These are phyloP conservation scores for Cliona cf. orientalis DNA, from an alignment of 37 sponge, comb jelly and placozoan genomes.

Conservation along the genomic window DNA sequence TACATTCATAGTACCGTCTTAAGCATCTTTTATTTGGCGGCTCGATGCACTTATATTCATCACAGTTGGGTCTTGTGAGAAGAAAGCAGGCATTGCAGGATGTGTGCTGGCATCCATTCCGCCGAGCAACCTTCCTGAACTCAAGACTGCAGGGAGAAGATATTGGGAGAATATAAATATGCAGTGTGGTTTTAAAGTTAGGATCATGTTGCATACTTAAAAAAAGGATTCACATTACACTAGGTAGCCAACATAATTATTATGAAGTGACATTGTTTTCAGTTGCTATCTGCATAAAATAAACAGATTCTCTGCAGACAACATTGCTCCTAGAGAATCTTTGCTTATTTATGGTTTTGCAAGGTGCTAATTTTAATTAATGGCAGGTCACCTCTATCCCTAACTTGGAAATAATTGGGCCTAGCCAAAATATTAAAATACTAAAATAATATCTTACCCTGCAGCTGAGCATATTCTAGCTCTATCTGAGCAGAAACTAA, in stretches of 20 bases:
- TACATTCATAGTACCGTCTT: constrained; percentile 28
- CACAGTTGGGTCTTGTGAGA: constrained; percentile 22
- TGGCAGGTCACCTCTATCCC: too few species aligned
- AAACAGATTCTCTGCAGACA: too few species aligned
- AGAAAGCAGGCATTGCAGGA: constrained; percentile 58
- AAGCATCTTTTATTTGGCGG: constrained; percentile 48
- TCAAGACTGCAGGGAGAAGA: constrained; percentile 5
- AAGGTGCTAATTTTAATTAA: too few species aligned
- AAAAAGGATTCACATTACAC: too few species aligned
- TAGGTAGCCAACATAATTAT: too few species aligned
- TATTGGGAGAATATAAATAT: neutral
- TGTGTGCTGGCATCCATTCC: constrained; percentile 56
- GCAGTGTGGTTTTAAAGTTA: neutral
- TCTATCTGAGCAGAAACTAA: constrained; percentile 26
- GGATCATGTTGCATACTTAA: neutral
- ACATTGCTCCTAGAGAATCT: too few species aligned
- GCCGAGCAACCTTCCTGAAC: neutral
- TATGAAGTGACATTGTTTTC: too few species aligned
- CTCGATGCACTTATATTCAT: constrained; percentile 13
- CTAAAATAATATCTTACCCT: constrained; percentile 45
- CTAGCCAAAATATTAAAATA: too few species aligned
- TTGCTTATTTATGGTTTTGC: too few species aligned
- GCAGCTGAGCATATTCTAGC: constrained; percentile 45
- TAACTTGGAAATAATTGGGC: too few species aligned
- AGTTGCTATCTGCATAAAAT: too few species aligned